Evolutionary conservation across 2,888 invertebrate species (phyloP).

Genomic region (Agonum fuliginosum): DNA sequence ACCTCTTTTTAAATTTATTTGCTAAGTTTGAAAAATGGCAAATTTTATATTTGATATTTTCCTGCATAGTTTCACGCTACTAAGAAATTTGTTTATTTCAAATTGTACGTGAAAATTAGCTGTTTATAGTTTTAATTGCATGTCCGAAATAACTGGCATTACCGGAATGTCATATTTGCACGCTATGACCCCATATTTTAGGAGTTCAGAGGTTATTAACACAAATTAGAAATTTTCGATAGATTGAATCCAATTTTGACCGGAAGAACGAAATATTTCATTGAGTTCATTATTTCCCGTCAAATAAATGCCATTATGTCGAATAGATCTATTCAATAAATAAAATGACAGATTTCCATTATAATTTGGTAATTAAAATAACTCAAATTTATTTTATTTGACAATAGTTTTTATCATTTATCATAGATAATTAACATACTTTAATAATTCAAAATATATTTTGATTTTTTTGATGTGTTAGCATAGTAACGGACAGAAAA

Average conservation of each 20-base stretch:
- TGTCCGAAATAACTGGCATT: neutral
- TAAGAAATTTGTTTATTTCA: conserved; percentile 22
- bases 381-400: too few species aligned
- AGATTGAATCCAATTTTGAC: neutral
- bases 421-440: too few species aligned
- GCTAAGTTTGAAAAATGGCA: neutral
- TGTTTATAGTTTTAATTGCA: conserved; percentile 7
- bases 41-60: conserved; percentile 21
- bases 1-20: conserved; percentile 7
- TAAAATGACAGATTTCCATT: too few species aligned
- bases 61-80: conserved; percentile 25
- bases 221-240: neutral
- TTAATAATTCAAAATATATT: too few species aligned
- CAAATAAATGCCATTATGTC: too few species aligned
- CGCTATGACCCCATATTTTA: conserved; percentile 13
- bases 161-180: neutral
- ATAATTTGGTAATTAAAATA: too few species aligned
- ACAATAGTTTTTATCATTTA: too few species aligned
- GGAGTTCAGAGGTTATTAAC: neutral
- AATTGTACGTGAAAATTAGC: conserved; percentile 13
- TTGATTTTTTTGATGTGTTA: too few species aligned
- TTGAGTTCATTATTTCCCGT: too few species aligned
- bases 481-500: too few species aligned
- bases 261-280: too few species aligned
- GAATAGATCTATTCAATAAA: too few species aligned